Evolutionary conservation across 1,140 invertebrate species (phyloP), one percentile per base, ranked within the genome.

Genomic region (Galendromus occidentalis): DNA sequence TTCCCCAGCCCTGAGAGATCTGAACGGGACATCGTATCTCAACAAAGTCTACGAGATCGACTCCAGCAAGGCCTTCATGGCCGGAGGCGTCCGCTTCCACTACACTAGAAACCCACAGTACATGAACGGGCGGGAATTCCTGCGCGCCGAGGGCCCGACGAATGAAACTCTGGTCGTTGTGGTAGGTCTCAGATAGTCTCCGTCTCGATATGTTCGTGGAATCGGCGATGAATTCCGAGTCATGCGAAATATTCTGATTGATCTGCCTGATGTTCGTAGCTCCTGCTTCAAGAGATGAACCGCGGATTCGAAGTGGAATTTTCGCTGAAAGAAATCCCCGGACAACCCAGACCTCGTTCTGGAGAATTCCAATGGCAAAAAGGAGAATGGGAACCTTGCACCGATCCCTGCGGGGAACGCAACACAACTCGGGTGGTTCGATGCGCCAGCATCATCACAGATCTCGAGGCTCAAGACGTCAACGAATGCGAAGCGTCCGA

Each of bases 21-120:
- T 81, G 42, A 79, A 82, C 51, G 87, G 86, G 14, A 79, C 86
- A 69, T 97, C 88, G 73, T 93, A 91, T 73, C 77, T 96, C 18
- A 96, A 96, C 75, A 91, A 91, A 5, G 87, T 94, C 73, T 94
- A 88, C 83, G 82, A 84, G 71, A 93, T 96, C 72, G 88, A 91
- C 75, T 89, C 87, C 74, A 88, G 89, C 0, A 79, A 84, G 63
- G 83, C 84, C 30, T 76, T 88, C 67, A 78, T 80, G 65, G 87
- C 91, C 70, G 85, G 87, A 17, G 88, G 88, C 5, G 84, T 84
- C 1, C 83, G 83, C 70, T 93, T 93, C 80, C 83, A 86, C 73
- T 96, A 96, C 55, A 64, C 44, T 29, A 55, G 69, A 33, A 67
- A 74, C 68, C 63, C 71, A 42, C 82, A 86, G 73, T 84, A 83